Evolutionary conservation across 1,140 invertebrate species (phyloP).

Genomic region (Nymphalis io): DNA sequence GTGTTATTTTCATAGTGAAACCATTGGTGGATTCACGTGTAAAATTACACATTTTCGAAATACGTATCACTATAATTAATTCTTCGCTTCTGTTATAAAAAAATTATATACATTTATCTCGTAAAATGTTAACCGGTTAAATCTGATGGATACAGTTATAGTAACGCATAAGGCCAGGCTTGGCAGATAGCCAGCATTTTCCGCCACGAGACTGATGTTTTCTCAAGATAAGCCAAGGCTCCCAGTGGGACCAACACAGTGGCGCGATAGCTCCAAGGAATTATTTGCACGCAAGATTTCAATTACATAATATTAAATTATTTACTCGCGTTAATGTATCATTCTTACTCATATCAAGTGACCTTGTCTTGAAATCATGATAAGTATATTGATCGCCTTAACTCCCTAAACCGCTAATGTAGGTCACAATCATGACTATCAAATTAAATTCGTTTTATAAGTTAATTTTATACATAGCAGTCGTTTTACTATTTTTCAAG

Average conservation of each 20-base stretch:
- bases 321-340: slow-evolving; percentile 9
- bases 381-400: slow-evolving; percentile 36
- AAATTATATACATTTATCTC: slow-evolving; percentile 5
- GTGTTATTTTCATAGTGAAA: no score
- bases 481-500: no score
- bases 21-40: no score
- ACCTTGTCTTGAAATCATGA: slow-evolving; percentile 41
- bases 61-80: no score
- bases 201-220: slow-evolving; percentile 60
- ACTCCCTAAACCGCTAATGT: slow-evolving; percentile 23
- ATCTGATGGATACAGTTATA: slow-evolving; percentile 27
- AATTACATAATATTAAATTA: slow-evolving; percentile 17
- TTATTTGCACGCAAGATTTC: slow-evolving; percentile 48
- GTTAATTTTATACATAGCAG: neutral
- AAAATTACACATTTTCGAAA: no score
- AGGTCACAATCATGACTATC: slow-evolving; percentile 21
- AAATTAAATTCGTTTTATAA: neutral
- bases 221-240: slow-evolving; percentile 60
- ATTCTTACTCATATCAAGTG: slow-evolving; percentile 33
- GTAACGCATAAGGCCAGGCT: slow-evolving; percentile 43
- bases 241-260: slow-evolving; percentile 43
- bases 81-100: no score
- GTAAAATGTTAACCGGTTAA: slow-evolving; percentile 7
- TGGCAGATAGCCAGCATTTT: slow-evolving; percentile 66
- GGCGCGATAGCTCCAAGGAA: slow-evolving; percentile 37